phyloP scores from a whole-genome alignment of 2,113 vertebrate genomes.

The Phyllostomus hastatus region DNA sequence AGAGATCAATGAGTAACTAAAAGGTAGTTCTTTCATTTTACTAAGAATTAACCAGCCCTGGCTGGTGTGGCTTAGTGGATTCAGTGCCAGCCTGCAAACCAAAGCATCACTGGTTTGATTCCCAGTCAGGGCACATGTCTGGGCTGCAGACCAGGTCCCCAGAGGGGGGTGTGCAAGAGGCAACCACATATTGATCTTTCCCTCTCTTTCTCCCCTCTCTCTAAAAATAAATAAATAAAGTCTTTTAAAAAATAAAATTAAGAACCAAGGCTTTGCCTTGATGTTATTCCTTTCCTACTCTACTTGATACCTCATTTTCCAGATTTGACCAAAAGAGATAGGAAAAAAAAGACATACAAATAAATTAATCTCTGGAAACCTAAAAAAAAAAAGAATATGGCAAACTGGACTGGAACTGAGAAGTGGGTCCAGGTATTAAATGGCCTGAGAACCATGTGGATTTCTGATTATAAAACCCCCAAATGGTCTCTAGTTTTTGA shows the following conservation, averaged over 20 bases:
- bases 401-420: neutral
- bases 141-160: too few relatives aligned
- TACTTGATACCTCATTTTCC: neutral
- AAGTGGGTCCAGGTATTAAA: neutral
- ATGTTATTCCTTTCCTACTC: neutral
- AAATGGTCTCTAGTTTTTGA: neutral
- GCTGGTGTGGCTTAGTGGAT: too few relatives aligned
- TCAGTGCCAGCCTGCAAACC: too few relatives aligned
- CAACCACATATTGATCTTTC: too few relatives aligned
- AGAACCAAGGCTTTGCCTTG: neutral
- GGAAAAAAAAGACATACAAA: neutral
- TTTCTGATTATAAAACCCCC: neutral
- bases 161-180: too few relatives aligned
- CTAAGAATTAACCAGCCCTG: neutral
- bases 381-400: neutral
- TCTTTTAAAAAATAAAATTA: neutral
- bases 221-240: too few relatives aligned
- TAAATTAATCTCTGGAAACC: neutral
- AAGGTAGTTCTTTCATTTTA: neutral
- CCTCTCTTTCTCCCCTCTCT: too few relatives aligned
- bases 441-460: neutral
- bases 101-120: too few relatives aligned
- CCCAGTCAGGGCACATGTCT: too few relatives aligned
- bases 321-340: neutral
- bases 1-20: neutral